Conservation (phyloP, 2,113 vertebrate species). For the Neotoma lepida region DNA sequence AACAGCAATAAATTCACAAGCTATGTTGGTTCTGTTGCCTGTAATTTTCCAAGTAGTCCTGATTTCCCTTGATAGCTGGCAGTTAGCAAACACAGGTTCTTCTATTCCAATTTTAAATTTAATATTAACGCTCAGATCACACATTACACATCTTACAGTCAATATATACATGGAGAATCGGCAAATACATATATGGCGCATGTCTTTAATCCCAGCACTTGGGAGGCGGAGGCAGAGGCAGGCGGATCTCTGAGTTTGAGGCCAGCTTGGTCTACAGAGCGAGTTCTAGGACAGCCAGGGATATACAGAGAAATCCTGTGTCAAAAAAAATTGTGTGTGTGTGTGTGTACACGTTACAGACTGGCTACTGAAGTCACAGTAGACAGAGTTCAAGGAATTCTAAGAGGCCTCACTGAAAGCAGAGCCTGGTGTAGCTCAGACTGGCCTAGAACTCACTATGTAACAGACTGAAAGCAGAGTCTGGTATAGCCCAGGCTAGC, state of each 20-base stretch:
- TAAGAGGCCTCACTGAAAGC: neutral
- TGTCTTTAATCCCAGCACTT: neutral
- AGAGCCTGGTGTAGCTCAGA: neutral
- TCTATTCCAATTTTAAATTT: neutral
- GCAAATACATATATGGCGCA: too few species aligned
- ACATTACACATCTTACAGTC: neutral
- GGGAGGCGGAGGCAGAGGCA: neutral
- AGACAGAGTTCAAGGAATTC: neutral
- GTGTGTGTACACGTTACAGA: neutral
- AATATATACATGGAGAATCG: neutral
- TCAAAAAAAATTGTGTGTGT: neutral
- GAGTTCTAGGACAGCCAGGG: neutral
- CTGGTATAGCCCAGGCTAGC: neutral
- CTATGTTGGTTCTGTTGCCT: neutral
- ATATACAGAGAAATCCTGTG: neutral
- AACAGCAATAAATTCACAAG: neutral
- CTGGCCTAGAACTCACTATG: neutral
- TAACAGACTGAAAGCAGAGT: neutral
- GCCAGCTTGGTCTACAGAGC: neutral
- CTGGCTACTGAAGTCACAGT: neutral
- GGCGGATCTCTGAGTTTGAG: neutral
- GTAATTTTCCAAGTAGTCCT: neutral
- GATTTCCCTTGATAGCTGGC: neutral
- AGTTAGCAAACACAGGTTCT: neutral
- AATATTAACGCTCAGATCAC: neutral